Evolutionary conservation across 2,888 invertebrate genomes (phyloP).

Genomic region (Tenthredo amoena): DNA sequence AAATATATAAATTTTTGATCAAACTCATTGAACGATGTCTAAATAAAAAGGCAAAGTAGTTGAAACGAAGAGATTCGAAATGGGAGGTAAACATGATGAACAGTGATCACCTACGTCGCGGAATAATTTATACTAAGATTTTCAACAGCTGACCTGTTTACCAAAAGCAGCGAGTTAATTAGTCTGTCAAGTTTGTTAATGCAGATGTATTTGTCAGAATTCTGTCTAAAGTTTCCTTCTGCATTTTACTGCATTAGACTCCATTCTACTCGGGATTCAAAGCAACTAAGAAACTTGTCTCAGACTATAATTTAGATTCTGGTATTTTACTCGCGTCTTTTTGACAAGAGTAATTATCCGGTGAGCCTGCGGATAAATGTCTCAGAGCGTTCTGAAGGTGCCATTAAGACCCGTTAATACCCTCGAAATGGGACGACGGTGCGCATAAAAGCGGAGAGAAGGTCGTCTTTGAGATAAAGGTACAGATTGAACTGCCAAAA

Average conservation of each 20-base stretch:
- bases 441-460: background rate
- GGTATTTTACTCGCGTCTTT: background rate
- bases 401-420: constrained; percentile 23
- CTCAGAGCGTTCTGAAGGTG: background rate
- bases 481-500: constrained; percentile 38
- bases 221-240: background rate
- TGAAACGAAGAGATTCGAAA: background rate
- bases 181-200: constrained; percentile 5
- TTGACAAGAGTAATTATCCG: constrained; percentile 20
- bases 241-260: constrained; percentile 3
- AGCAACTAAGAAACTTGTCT: constrained; percentile 5
- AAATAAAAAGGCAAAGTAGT: background rate
- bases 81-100: too few species aligned
- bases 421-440: constrained; percentile 2
- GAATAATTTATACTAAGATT: background rate
- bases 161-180: background rate
- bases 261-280: background rate
- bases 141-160: background rate
- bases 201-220: constrained; percentile 4
- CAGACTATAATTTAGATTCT: background rate
- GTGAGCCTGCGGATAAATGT: background rate
- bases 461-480: background rate
- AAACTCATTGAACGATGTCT: background rate
- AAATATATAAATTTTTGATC: background rate
- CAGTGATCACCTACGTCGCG: background rate